Base-by-base conservation (phyloP, 2,797 vertebrate genomes). In the Amniataba percoides region DNA sequence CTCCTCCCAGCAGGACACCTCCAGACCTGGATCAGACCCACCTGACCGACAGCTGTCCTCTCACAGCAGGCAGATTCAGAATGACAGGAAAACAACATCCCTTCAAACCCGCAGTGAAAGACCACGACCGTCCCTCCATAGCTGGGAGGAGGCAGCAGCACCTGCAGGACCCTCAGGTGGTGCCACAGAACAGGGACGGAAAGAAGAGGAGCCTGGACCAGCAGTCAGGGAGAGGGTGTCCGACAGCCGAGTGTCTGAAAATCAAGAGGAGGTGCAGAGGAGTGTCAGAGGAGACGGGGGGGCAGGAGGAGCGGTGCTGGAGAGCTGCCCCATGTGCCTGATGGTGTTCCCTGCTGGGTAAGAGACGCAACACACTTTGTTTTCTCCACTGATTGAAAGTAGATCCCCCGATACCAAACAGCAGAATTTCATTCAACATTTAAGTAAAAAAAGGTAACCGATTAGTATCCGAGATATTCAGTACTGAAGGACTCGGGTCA, bases 321-420 rank as follows among this genome's bases (percentile, higher is more conserved):
- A 90, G 62, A 95, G 87, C 57, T 99, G 98, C 82, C 97, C 98
- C 0, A 95, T 98, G 96, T 98, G 98, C 60, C 92, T 96, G 77
- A 67, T 86, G n/a, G 73, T 7, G 12, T 98, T 98, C 43, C 82
- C 87, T 67, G 87, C 48, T 55, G 71, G 92, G 97, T 99, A 89
- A 96, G 96, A 89, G 7, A n/a, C 2, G 27, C 19, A 13, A 48
- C 0, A 36, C 15, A 43, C 7, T 25, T n/a, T 45, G 36, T 56
- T 43, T 34, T 16, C 1, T 27, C 43, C 15, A 7, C 43, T 45
- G 2, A 7, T 45, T 45, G 4, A 16, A 45, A 45, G 43, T 45
- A 7, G 1, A 16, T 18, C 43, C 5, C 5, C 13, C 43, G 5
- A 18, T 0, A 13, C 42, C 42, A 43, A 5, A 43, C 43, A 6